Evolutionary conservation across 2,888 invertebrate species (phyloP).

Genomic region (Coronaproctus castanopsis): DNA sequence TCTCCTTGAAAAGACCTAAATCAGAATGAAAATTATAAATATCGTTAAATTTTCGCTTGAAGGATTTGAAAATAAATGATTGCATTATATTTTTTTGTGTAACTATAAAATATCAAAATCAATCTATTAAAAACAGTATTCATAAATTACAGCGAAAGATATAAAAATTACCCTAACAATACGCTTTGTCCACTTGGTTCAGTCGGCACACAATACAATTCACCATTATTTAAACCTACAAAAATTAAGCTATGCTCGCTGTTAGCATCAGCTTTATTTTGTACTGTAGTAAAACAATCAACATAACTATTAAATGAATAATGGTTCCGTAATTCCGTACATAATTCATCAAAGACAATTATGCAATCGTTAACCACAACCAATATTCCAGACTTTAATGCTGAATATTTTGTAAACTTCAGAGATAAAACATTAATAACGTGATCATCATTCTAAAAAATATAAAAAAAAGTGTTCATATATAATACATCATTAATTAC

Average conservation of each 20-base stretch:
- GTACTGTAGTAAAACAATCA: slow-evolving; percentile 19
- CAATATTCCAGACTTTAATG: slow-evolving; percentile 20
- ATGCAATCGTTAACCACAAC: slow-evolving; percentile 25
- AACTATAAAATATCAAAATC: too few species aligned
- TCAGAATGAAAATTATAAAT: not conserved
- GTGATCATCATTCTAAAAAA: too few species aligned
- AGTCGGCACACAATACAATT: slow-evolving; percentile 24
- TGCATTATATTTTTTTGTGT: too few species aligned
- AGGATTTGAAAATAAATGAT: too few species aligned
- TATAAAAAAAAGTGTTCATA: too few species aligned
- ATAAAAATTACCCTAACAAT: slow-evolving; percentile 24
- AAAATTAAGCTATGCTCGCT: slow-evolving; percentile 23
- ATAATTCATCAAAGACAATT: slow-evolving; percentile 25
- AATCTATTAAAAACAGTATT: too few species aligned
- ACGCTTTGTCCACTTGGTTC: slow-evolving; percentile 19
- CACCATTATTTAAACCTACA: slow-evolving; percentile 21
- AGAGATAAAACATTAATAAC: not conserved
- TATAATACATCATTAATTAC: too few species aligned
- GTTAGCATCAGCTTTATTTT: slow-evolving; percentile 17
- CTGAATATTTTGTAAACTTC: not conserved
- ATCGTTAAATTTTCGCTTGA: too few species aligned
- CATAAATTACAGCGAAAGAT: too few species aligned
- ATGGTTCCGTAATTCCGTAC: slow-evolving; percentile 22
- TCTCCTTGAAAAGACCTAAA: not conserved
- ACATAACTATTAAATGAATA: slow-evolving; percentile 23